phyloP scores from a whole-genome alignment of 2,113 vertebrate genomes.

The Crotalus helleri region DNA sequence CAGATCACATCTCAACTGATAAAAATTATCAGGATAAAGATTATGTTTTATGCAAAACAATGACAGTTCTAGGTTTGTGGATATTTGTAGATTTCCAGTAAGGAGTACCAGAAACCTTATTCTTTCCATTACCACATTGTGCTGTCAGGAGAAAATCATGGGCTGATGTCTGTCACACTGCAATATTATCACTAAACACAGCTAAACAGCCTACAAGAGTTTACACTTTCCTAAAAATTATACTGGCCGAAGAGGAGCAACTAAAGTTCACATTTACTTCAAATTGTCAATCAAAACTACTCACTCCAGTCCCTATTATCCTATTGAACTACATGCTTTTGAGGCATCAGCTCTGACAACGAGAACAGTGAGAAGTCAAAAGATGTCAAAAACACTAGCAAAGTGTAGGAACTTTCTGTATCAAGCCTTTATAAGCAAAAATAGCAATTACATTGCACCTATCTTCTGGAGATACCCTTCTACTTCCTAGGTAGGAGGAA shows the following conservation, averaged over 20 bases:
- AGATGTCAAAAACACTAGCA: neutral
- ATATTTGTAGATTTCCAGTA: neutral
- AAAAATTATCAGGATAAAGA: neutral
- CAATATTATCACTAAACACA: neutral
- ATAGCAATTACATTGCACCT: neutral
- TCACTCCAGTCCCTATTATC: neutral
- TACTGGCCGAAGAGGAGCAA: neutral
- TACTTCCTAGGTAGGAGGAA: constrained; percentile 12
- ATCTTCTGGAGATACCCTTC: neutral
- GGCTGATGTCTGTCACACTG: neutral
- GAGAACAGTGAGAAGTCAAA: neutral
- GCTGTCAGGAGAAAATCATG: neutral
- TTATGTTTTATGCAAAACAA: neutral
- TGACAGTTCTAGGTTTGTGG: neutral
- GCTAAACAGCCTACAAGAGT: neutral
- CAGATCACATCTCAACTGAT: neutral
- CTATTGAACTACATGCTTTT: neutral
- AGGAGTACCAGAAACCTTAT: neutral
- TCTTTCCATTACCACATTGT: neutral
- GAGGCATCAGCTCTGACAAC: neutral
- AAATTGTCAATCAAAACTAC: neutral
- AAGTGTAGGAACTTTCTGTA: neutral
- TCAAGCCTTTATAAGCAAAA: neutral
- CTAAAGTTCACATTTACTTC: neutral
- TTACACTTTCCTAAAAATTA: neutral